Base-by-base conservation (phyloP, 2,888 invertebrate species). In the Cistogaster globosa region DNA sequence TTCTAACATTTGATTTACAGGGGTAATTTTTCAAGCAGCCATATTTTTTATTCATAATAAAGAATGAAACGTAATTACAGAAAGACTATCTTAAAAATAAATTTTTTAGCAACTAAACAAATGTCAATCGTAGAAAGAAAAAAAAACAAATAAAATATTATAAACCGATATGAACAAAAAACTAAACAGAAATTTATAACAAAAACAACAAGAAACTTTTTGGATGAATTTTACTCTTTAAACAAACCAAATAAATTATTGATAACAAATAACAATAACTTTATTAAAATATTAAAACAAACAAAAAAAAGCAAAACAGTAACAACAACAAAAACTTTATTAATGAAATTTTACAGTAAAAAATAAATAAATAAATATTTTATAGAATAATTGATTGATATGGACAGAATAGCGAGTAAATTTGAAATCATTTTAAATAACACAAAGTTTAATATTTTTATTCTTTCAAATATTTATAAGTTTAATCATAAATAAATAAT, bases 141-240 rank as follows among this genome's bases (percentile, higher is more conserved):
- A 51, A 71, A 11, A 38, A 80, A 75, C 55, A 65, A 11, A 18
- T 68, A 68, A 87, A 84, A 75, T 69, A 77, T 60, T 62, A 55
- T 55, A 55, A 63, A 71, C 32, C 6, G 32, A 32, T 32, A 32
- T 32, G 2, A 32, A 81, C 62, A 75, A 75, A 69, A 88, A 88
- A n/a, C n/a, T 36, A 22, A 74, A 84, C 55, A 67, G 79, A 48
- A 20, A 38, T 38, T 42, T 53, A 32, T 14, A 32, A 81, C n/a
- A 18, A 68, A 80, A 38, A 32, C 32, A 80, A 82, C 68, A 84
- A 90, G 86, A 90, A 89, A 88, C 84, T 76, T 91, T 90, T 90
- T 90, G 89, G 90, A 91, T 89, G 88, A 89, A 90, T 89, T 90
- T 90, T 90, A 91, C 90, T 89, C 89, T 90, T 63, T 77, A 65